Evolutionary conservation across 2,888 invertebrate genomes (phyloP).

Genomic region (Ectobius pallidus): DNA sequence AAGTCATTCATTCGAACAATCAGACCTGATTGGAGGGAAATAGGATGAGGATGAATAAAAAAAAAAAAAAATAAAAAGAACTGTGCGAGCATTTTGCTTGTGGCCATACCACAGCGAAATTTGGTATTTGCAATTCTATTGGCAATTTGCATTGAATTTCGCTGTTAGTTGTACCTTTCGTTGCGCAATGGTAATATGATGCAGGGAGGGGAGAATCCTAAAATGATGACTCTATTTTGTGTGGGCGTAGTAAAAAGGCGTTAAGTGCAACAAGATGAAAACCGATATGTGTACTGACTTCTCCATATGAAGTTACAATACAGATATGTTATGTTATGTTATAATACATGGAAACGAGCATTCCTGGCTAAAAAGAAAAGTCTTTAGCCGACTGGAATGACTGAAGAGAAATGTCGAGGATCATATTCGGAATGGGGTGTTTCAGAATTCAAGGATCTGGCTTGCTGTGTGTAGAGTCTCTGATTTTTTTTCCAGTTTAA

Average conservation of each 20-base stretch:
- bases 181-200: neutral
- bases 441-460: too few species aligned
- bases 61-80: neutral
- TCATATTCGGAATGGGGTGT: too few species aligned
- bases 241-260: neutral
- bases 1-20: constrained; percentile 26
- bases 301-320: too few species aligned
- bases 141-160: constrained; percentile 27
- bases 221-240: neutral
- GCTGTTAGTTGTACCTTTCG: constrained; percentile 16
- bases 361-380: too few species aligned
- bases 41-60: neutral
- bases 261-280: too few species aligned
- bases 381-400: too few species aligned
- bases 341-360: too few species aligned
- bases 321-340: too few species aligned
- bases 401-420: too few species aligned
- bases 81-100: constrained; percentile 6
- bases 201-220: neutral
- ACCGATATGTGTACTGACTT: too few species aligned
- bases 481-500: too few species aligned
- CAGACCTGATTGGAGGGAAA: constrained; percentile 28
- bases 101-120: constrained; percentile 20
- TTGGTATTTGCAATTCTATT: constrained; percentile 30
- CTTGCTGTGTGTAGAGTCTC: too few species aligned